A percentile compares a stretch with the other conserved stretches of the same genome.
Evolutionary conservation across 2,113 vertebrate genomes (phyloP).

Genomic region (Cryptotis parvus): DNA sequence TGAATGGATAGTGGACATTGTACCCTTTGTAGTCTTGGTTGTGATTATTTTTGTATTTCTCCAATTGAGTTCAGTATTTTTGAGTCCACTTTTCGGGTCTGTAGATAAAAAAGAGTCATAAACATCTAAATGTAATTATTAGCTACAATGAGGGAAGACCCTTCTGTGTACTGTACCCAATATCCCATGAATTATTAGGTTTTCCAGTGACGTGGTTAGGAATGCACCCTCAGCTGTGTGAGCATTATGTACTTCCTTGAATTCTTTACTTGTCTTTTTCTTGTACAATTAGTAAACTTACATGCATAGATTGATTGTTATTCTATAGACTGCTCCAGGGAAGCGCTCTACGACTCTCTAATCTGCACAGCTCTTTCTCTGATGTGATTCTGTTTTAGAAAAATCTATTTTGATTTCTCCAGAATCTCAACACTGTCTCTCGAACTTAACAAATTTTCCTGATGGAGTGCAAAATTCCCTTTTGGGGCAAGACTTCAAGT

Average conservation of each 20-base stretch:
- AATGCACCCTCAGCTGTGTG: neutral
- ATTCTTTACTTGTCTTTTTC: neutral
- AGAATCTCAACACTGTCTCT: neutral
- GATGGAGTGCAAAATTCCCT: neutral
- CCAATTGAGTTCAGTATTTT: constrained; percentile 33
- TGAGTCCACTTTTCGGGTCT: constrained; percentile 15
- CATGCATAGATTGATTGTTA: too few relatives aligned
- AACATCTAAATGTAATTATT: neutral
- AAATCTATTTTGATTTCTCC: constrained; percentile 15
- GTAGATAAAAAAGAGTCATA: neutral
- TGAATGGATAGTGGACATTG: neutral
- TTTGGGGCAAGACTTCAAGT: neutral
- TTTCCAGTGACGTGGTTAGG: neutral
- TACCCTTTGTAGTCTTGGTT: neutral
- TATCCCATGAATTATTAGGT: neutral
- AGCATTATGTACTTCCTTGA: neutral
- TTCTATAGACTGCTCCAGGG: neutral
- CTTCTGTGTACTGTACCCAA: neutral
- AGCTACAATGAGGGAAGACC: neutral
- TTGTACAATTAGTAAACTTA: neutral
- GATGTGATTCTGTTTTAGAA: neutral
- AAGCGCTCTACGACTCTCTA: neutral
- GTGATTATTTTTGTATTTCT: neutral
- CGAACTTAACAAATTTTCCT: neutral
- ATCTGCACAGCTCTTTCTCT: neutral